Evolutionary conservation across 2,888 invertebrate species (phyloP).

Genomic region (Auanema freiburgensis): DNA sequence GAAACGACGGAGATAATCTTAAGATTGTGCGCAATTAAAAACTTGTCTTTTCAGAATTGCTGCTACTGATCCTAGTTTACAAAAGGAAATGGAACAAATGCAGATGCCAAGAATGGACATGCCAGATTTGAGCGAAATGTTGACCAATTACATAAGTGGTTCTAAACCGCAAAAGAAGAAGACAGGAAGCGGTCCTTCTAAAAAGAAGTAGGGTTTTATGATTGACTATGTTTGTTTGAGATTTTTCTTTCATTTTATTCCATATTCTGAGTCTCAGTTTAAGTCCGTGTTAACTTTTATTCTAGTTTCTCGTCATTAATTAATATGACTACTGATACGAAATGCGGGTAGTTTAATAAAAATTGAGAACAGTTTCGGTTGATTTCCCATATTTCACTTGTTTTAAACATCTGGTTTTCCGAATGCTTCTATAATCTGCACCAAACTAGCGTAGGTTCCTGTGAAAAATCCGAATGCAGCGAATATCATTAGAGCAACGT

Average conservation of each 20-base stretch:
- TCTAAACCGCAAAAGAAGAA: conserved; percentile 66
- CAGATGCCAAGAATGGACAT: conserved; percentile 72
- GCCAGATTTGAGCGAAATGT: conserved; percentile 88
- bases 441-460: conserved; percentile 59
- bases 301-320: no score
- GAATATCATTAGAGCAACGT: conserved; percentile 50
- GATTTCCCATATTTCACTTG: no score
- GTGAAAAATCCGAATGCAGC: conserved; percentile 58
- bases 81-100: conserved; percentile 71
- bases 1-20: neutral
- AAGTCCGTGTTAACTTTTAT: no score
- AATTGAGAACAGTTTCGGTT: no score
- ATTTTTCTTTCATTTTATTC: no score
- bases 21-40: no score
- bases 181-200: conserved; percentile 20
- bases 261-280: no score
- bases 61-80: conserved; percentile 84
- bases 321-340: no score
- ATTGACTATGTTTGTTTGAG: no score
- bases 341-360: no score
- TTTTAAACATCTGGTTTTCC: conserved; percentile 39
- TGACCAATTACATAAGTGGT: conserved; percentile 83
- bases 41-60: conserved; percentile 70
- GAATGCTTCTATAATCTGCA: conserved; percentile 57
- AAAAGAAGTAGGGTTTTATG: conserved; percentile 5